Base-by-base conservation (phyloP, 2,113 vertebrate species). In the Colius striatus region DNA sequence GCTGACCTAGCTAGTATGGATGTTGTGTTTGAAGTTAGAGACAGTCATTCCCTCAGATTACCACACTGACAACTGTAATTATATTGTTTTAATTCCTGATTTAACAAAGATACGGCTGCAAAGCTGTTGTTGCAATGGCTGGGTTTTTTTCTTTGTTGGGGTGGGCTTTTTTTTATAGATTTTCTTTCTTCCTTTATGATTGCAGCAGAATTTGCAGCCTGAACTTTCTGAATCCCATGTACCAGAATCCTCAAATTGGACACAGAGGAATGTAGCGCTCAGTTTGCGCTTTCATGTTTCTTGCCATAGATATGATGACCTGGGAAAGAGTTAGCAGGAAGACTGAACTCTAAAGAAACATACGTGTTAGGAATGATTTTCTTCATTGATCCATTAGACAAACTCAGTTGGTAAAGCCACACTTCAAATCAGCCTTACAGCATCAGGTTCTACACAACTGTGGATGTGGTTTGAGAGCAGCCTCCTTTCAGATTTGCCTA, bases 171-270 rank as follows among this genome's bases (percentile, higher is more conserved):
- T 45, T 41, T 16, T 6, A 11, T 11, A 13, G 36, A n/a, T 63
- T 16, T 51, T 61, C 48, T 68, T 72, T 54, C n/a, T n/a, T n/a
- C n/a, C 48, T 60, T 55, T 48, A 12, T 25, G 36, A 8, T 47
- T 67, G 36, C 60, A 66, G 43, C 36, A 77, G 61, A 84, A 87
- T 58, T 91, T 92, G 47, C 45, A 41, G 23, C 81, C 84, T 82
- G 70, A 87, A n/a, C 32, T 10, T 63, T 2, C 0, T 21, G 4
- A 51, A 32, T 81, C 34, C 50, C 6, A 1, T 81, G 74, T 77
- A 23, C 10, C 22, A 25, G 45, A 70, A 58, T 62, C n/a, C 15
- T 90, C 19, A 32, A 36, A 71, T 60, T 29, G 20, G 25, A 34
- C 27, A 3, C 17, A 10, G 26, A 34, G 38, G 7, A 65, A 6